Evolutionary conservation across 1,140 invertebrate species (phyloP).

Genomic region (Platyscapa corneri): DNA sequence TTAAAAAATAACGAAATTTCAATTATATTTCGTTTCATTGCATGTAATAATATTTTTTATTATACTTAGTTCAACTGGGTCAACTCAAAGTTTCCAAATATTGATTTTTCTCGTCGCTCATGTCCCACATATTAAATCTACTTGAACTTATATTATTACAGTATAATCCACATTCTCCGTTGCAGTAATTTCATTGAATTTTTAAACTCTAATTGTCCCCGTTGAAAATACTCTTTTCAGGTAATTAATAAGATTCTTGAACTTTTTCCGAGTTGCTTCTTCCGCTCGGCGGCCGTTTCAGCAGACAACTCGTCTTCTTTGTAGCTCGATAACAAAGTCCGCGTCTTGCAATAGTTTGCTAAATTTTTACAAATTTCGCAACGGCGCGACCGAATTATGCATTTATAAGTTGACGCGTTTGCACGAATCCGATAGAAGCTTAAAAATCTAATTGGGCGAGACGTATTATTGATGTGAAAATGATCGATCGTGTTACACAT

Average conservation of each 20-base stretch:
- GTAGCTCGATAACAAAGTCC: no score
- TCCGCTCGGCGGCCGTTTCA: no score
- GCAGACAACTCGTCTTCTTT: no score
- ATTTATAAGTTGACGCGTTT: no score
- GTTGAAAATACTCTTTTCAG: background rate
- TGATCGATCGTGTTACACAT: no score
- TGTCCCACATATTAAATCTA: background rate
- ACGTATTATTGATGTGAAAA: no score
- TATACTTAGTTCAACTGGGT: constrained; percentile 18
- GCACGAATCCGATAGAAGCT: no score
- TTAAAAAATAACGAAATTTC: background rate
- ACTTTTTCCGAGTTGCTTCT: no score
- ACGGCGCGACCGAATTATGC: no score
- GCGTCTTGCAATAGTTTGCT: no score
- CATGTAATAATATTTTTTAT: background rate
- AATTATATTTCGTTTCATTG: background rate
- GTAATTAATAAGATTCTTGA: background rate
- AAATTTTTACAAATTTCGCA: no score
- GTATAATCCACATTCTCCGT: background rate
- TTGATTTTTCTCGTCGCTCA: constrained; percentile 6
- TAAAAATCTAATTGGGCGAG: no score
- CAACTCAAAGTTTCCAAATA: constrained; percentile 8
- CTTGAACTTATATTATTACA: background rate
- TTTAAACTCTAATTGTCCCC: background rate
- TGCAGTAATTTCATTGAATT: background rate